Percentiles rank a stretch among this genome's conserved stretches.
These are phyloP conservation scores for Phorcus lineatus DNA, from an alignment of 2,888 invertebrate genomes.

Conservation along the genomic window DNA sequence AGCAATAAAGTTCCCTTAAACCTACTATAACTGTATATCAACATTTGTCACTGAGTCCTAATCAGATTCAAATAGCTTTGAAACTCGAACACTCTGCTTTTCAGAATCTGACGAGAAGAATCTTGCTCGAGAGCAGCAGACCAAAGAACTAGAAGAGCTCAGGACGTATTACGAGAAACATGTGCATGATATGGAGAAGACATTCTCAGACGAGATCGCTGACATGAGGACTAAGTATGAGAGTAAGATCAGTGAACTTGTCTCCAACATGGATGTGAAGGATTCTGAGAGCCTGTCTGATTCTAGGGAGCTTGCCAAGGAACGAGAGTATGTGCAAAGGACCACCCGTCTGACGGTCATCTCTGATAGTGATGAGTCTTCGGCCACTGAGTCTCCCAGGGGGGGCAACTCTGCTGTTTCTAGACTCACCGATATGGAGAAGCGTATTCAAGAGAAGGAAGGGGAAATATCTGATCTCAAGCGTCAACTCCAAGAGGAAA, in stretches of 20 bases:
- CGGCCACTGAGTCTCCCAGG: not conserved
- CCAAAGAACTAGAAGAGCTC: constrained; percentile 52
- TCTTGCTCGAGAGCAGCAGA: constrained; percentile 43
- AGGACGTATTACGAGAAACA: constrained; percentile 52
- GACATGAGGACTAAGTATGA: constrained; percentile 43
- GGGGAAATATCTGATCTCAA: constrained; percentile 50
- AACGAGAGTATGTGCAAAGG: constrained; percentile 51
- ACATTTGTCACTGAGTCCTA: too few species aligned
- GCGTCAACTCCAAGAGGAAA: constrained; percentile 46
- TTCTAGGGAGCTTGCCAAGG: constrained; percentile 35
- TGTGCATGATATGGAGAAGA: constrained; percentile 49
- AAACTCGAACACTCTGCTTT: too few species aligned
- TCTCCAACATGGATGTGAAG: not conserved
- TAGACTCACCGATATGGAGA: constrained; percentile 39
- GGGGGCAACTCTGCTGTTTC: not conserved
- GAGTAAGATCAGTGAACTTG: constrained; percentile 27
- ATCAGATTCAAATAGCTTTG: too few species aligned
- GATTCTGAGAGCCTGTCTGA: not conserved
- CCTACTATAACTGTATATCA: too few species aligned
- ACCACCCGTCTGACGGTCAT: constrained; percentile 53
- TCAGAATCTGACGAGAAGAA: constrained; percentile 38
- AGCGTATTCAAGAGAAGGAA: constrained; percentile 43
- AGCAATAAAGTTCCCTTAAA: too few species aligned
- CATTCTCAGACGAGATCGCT: constrained; percentile 47
- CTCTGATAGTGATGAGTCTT: constrained; percentile 48